Evolutionary conservation across 2,888 invertebrate species (phyloP).

Genomic region (Andrena minutula): DNA sequence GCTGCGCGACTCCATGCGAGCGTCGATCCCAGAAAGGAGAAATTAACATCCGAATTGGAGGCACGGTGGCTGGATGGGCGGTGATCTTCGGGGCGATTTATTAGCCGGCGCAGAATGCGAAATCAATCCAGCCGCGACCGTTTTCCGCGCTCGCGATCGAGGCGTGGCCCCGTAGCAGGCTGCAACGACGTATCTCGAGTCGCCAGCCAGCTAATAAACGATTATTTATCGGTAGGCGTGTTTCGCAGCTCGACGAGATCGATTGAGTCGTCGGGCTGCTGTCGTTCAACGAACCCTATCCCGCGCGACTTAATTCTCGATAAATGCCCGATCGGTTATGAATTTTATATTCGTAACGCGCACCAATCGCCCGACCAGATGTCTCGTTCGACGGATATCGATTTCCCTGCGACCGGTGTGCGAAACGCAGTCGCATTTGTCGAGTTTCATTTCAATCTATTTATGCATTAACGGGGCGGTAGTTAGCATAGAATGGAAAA

Average conservation of each 20-base stretch:
- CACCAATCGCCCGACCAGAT: slow-evolving; percentile 38
- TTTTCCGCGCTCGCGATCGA: slow-evolving; percentile 37
- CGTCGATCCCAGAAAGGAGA: neutral
- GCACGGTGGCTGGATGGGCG: slow-evolving; percentile 46
- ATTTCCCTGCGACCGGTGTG: slow-evolving; percentile 1
- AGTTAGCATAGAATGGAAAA: neutral
- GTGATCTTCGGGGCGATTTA: slow-evolving; percentile 51
- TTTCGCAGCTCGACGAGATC: slow-evolving; percentile 49
- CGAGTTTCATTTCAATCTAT: slow-evolving; percentile 7
- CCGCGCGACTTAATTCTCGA: slow-evolving; percentile 29
- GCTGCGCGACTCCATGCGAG: neutral
- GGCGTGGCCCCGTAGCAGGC: slow-evolving; percentile 48
- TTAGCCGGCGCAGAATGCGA: slow-evolving; percentile 44
- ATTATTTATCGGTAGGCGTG: slow-evolving; percentile 76
- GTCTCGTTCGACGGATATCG: slow-evolving; percentile 30
- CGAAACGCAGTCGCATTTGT: neutral
- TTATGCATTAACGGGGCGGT: slow-evolving; percentile 3
- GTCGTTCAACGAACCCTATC: slow-evolving; percentile 40
- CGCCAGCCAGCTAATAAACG: slow-evolving; percentile 64
- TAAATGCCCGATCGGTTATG: slow-evolving; percentile 45
- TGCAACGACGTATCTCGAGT: slow-evolving; percentile 39
- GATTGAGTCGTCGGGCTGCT: slow-evolving; percentile 64
- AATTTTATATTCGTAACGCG: slow-evolving; percentile 45
- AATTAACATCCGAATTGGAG: slow-evolving; percentile 57
- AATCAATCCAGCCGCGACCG: slow-evolving; percentile 48